phyloP scores from a whole-genome alignment of 2,888 invertebrate genomes.

The Lithosia quadra region DNA sequence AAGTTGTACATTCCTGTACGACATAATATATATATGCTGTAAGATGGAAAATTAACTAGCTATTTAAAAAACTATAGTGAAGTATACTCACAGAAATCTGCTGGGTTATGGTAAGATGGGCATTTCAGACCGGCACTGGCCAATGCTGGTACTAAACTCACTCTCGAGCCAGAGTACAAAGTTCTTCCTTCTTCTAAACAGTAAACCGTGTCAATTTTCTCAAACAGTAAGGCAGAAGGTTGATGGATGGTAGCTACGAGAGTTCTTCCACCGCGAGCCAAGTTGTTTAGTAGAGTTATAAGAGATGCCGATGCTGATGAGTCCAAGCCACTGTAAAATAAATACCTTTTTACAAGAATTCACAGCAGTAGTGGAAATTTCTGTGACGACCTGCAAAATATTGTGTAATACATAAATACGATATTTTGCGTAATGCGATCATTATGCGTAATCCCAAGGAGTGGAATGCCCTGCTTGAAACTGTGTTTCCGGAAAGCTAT shows the following conservation, averaged over 20 bases:
- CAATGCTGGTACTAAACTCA: constrained; percentile 92
- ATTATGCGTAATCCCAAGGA: too few species aligned
- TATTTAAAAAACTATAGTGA: background rate
- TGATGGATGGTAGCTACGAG: constrained; percentile 98
- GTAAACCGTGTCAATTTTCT: constrained; percentile 96
- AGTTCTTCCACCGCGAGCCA: constrained; percentile 95
- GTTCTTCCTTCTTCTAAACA: constrained; percentile 94
- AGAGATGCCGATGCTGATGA: constrained; percentile 95
- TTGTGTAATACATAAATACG: too few species aligned
- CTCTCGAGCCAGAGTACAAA: constrained; percentile 93
- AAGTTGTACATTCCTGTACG: too few species aligned
- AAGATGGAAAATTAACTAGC: background rate
- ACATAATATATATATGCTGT: background rate
- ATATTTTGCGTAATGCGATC: too few species aligned
- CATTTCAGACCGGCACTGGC: constrained; percentile 91
- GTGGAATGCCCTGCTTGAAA: too few species aligned
- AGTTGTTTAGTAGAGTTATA: constrained; percentile 91
- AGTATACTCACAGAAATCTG: constrained; percentile 94
- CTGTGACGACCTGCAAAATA: background rate
- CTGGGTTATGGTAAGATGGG: constrained; percentile 97
- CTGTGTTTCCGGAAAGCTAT: too few species aligned
- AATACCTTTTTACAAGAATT: background rate
- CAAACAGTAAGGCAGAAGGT: constrained; percentile 96
- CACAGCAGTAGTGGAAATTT: background rate
- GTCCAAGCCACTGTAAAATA: constrained; percentile 92